phyloP scores from a whole-genome alignment of 2,797 vertebrate species.

The Megalops cyprinoides region DNA sequence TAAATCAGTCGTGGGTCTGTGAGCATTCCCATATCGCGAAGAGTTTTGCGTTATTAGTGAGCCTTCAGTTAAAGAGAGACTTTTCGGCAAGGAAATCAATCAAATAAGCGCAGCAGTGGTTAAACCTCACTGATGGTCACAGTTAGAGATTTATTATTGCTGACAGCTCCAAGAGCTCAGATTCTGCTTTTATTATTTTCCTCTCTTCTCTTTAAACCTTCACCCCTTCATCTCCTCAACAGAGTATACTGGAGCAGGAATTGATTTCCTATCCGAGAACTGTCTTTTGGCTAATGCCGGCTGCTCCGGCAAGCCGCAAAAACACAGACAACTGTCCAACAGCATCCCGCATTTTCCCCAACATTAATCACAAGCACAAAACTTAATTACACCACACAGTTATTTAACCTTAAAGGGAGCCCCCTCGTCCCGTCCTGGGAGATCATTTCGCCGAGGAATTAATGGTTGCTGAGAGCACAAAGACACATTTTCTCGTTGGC shows the following conservation, averaged over 20 bases:
- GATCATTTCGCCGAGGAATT: conserved; percentile 45
- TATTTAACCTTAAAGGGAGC: conserved; percentile 57
- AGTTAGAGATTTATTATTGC: conserved; percentile 29
- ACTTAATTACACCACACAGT: conserved; percentile 54
- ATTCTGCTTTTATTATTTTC: conserved; percentile 33
- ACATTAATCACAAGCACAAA: conserved; percentile 53
- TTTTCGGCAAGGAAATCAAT: conserved; percentile 14
- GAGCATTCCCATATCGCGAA: neutral
- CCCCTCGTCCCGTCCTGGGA: conserved; percentile 40
- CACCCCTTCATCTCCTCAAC: conserved; percentile 19
- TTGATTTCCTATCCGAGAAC: conserved; percentile 9
- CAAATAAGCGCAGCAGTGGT: neutral
- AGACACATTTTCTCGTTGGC: conserved; percentile 35
- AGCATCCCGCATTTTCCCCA: conserved; percentile 21
- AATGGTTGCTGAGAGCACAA: conserved; percentile 40
- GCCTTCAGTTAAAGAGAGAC: neutral
- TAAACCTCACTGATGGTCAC: neutral
- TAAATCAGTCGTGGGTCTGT: neutral
- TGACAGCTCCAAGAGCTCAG: conserved; percentile 24
- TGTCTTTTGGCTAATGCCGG: conserved; percentile 18
- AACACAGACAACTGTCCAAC: neutral
- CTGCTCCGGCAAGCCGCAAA: conserved; percentile 13
- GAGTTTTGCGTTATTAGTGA: neutral
- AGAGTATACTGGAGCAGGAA: conserved; percentile 1
- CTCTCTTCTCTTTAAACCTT: conserved; percentile 24